Conservation (phyloP, 2,888 invertebrate genomes). For the Uloborus plumipes region DNA sequence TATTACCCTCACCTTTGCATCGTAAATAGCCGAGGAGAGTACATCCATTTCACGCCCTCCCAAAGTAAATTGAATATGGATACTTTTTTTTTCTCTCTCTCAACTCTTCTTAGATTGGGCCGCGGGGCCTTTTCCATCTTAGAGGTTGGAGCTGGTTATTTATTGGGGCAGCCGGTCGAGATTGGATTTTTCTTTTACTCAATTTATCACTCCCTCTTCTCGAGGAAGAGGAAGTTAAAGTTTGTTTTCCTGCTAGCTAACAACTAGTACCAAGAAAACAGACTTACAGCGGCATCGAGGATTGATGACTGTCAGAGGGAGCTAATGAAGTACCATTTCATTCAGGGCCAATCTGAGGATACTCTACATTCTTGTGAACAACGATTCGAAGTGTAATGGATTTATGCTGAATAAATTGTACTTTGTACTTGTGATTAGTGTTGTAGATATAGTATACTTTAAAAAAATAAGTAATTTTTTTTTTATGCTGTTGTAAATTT, state of each 20-base stretch:
- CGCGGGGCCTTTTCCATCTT: slow-evolving; percentile 47
- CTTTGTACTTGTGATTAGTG: too few species aligned
- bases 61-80: slow-evolving; percentile 51
- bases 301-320: not conserved
- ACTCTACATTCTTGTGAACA: too few species aligned
- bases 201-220: slow-evolving; percentile 33
- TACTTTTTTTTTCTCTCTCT: slow-evolving; percentile 34
- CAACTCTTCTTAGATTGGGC: slow-evolving; percentile 43
- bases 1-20: slow-evolving; percentile 47
- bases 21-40: slow-evolving; percentile 37
- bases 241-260: slow-evolving; percentile 5
- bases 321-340: not conserved
- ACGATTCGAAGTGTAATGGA: too few species aligned
- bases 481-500: too few species aligned
- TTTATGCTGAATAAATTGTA: too few species aligned
- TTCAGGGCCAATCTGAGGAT: not conserved
- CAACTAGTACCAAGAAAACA: too few species aligned
- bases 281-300: too few species aligned
- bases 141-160: slow-evolving; percentile 36
- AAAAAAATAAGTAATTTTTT: too few species aligned
- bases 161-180: slow-evolving; percentile 48
- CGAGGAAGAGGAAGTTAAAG: slow-evolving; percentile 17
- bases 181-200: slow-evolving; percentile 56
- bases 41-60: slow-evolving; percentile 57
- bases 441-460: too few species aligned